A percentile compares a stretch with the other conserved stretches of the same genome.
Evolutionary conservation across 2,113 vertebrate genomes (phyloP).

Genomic region (Xerus inauris): DNA sequence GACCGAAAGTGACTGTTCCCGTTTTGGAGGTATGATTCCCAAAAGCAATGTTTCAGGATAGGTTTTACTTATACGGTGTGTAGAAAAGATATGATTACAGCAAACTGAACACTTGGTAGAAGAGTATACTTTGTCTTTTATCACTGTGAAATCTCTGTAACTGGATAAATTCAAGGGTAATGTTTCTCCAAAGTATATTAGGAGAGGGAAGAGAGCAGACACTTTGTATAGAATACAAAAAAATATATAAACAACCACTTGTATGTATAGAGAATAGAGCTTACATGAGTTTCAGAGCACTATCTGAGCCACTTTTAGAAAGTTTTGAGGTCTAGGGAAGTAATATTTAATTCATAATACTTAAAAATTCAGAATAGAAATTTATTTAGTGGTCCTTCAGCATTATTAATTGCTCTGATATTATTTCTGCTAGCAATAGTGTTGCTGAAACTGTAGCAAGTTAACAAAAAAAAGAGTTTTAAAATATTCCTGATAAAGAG

Average conservation of each 20-base stretch:
- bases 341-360: not conserved
- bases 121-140: not conserved
- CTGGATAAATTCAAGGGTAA: not conserved
- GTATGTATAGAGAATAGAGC: not conserved
- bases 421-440: not conserved
- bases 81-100: not conserved
- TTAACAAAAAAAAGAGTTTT: not conserved
- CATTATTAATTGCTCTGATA: not conserved
- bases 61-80: not conserved
- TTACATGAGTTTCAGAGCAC: not conserved
- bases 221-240: not conserved
- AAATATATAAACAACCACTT: not conserved
- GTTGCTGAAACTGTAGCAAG: not conserved
- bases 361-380: not conserved
- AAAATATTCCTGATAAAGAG: slow-evolving; percentile 9
- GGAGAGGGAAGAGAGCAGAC: not conserved
- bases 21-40: not conserved
- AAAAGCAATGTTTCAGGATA: not conserved
- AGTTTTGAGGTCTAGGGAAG: not conserved
- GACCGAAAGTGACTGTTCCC: not conserved
- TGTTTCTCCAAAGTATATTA: not conserved
- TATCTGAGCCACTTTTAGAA: not conserved
- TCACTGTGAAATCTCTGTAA: not conserved
- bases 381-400: not conserved
- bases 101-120: not conserved